Evolutionary conservation across 1,140 invertebrate genomes (phyloP), one percentile per base, ranked within the genome.

Genomic region (Drosophila trapezifrons): DNA sequence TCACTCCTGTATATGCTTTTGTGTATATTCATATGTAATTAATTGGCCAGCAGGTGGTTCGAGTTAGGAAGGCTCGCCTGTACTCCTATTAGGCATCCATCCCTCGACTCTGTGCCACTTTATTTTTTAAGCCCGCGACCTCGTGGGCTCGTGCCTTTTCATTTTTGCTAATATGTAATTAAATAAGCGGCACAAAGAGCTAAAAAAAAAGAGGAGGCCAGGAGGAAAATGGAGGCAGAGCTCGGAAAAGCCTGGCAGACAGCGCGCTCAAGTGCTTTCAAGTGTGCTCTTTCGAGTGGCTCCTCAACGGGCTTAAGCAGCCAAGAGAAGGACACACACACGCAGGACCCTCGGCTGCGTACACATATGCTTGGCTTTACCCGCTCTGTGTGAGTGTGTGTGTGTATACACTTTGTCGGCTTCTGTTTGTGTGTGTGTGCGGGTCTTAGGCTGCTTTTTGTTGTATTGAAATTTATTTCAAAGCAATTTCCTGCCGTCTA

Each of bases 401-500:
- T 17, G 29, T 45, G 10, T 54, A 9, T 29, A 25, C 3, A 17
- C 64, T 67, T 35, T 65, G 62, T n/a, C 27, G 17, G 63, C 45
- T 25, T 45, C 43, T 52, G 42, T 67, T 42, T 58, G 29, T 63
- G 25, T 40, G 22, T 56, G 15, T 73, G 58, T 62, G 35, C 57
- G 69, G 75, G 62, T 81, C 82, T 73, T 86, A 81, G 78, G 82
- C 78, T 71, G 72, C 55, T 85, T 86, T 81, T 86, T 82, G 84
- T 87, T 87, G 83, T 87, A 89, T 87, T 87, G 79, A 87, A 87
- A 87, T 87, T 87, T 87, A 87, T 87, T 87, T 87, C 83, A 87
- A 87, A 87, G 83, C 83, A 87, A 87, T 87, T 87, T 87, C 84
- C 83, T 89, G 84, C 83, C 78, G 76, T 87, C 83, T 86, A 87